phyloP scores from a whole-genome alignment of 30 jellyfish, hydroid and myxozoan genomes.

The Chrysaora quinquecirrha region DNA sequence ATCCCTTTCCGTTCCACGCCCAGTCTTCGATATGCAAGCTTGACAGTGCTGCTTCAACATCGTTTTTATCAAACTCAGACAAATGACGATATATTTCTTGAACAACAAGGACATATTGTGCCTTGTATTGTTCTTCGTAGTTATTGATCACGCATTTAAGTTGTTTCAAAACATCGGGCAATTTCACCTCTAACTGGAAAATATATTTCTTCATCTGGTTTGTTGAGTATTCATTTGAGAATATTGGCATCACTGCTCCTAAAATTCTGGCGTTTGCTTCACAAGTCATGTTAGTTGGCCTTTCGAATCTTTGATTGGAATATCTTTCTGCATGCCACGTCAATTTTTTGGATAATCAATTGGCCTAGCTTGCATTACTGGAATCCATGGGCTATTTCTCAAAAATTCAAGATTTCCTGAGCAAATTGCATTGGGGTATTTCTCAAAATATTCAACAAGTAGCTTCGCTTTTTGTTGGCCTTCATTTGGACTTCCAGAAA shows the following conservation, averaged over 20 bases:
- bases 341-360: conserved; percentile 42
- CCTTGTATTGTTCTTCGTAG: neutral
- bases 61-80: neutral
- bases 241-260: conserved; percentile 22
- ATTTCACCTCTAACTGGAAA: neutral
- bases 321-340: conserved; percentile 37
- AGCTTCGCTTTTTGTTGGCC: conserved; percentile 10
- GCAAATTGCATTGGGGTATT: neutral
- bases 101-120: conserved; percentile 10
- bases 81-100: neutral
- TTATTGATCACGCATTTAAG: neutral
- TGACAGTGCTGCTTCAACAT: neutral
- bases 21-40: neutral
- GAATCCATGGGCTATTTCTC: conserved; percentile 31
- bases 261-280: conserved; percentile 5
- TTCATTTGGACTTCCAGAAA: neutral
- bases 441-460: conserved; percentile 11
- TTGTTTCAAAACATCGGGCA: conserved; percentile 3
- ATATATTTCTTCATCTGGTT: neutral
- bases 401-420: neutral
- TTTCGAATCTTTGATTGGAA: neutral
- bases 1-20: conserved; percentile 53
- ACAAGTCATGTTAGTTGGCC: conserved; percentile 14
- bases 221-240: neutral
- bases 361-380: conserved; percentile 33